Evolutionary conservation across 1,140 invertebrate genomes (phyloP).

Genomic region (Drosophila ogumai): DNA sequence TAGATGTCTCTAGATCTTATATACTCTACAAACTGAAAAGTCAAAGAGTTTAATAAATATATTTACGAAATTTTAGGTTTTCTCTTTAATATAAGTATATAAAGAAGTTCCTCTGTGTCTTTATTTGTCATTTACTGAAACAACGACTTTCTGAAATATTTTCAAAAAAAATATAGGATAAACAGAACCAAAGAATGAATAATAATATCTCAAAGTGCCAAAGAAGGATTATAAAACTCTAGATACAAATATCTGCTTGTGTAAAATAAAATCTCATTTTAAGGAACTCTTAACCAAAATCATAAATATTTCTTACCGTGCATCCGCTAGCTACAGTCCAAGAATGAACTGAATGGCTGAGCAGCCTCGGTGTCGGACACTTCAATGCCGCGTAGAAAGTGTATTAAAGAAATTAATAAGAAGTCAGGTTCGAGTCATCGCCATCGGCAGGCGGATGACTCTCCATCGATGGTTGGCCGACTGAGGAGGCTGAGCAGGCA

Average conservation of each 20-base stretch:
- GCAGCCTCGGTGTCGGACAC: conserved; percentile 60
- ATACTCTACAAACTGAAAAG: too few species aligned
- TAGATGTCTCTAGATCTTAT: too few species aligned
- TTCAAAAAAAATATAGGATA: too few species aligned
- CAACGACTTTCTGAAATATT: too few species aligned
- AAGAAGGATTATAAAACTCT: not conserved
- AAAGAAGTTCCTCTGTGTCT: too few species aligned
- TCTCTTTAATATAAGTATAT: too few species aligned
- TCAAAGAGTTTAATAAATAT: too few species aligned
- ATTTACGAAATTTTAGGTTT: too few species aligned
- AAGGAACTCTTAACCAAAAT: not conserved
- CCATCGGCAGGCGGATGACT: conserved; percentile 36
- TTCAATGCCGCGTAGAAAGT: conserved; percentile 74
- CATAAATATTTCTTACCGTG: conserved; percentile 8
- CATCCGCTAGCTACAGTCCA: not conserved
- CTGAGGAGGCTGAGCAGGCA: conserved; percentile 12
- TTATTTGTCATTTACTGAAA: too few species aligned
- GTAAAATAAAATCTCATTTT: not conserved
- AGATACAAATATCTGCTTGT: not conserved
- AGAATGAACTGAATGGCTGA: conserved; percentile 26
- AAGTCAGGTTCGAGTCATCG: conserved; percentile 59
- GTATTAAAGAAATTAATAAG: conserved; percentile 81
- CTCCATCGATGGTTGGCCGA: conserved; percentile 15
- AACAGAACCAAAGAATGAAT: too few species aligned
- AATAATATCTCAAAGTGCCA: too few species aligned